These are phyloP conservation scores for Hirundichthys speculiger DNA, from an alignment of 2,113 vertebrate genomes.

Conservation along the genomic window DNA sequence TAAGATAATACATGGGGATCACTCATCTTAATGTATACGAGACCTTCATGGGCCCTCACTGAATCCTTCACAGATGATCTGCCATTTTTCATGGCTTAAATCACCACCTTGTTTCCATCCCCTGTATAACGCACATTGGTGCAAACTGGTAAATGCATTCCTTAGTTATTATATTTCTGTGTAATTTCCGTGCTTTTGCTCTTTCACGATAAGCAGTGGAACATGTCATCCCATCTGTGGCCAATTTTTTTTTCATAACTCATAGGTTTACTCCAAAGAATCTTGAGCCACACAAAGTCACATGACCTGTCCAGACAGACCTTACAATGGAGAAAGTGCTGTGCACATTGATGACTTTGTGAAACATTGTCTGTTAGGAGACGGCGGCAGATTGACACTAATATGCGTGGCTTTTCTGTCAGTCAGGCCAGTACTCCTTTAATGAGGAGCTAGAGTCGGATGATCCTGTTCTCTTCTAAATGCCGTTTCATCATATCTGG, in stretches of 20 bases:
- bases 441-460: slow-evolving; percentile 50
- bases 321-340: slow-evolving; percentile 19
- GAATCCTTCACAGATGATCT: slow-evolving; percentile 59
- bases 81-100: slow-evolving; percentile 31
- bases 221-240: slow-evolving; percentile 14
- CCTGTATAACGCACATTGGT: background rate
- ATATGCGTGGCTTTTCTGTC: slow-evolving; percentile 21
- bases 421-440: slow-evolving; percentile 22
- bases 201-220: slow-evolving; percentile 6
- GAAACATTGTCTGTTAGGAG: slow-evolving; percentile 1
- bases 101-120: slow-evolving; percentile 32
- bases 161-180: background rate
- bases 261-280: slow-evolving; percentile 7
- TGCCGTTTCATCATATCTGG: slow-evolving; percentile 53
- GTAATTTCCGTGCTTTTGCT: slow-evolving; percentile 7
- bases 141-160: background rate
- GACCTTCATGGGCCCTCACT: slow-evolving; percentile 61
- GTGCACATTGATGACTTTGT: slow-evolving; percentile 29
- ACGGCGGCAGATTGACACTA: slow-evolving; percentile 24
- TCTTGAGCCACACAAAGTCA: slow-evolving; percentile 36
- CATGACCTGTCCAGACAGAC: slow-evolving; percentile 17
- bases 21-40: slow-evolving; percentile 59
- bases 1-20: slow-evolving; percentile 51
- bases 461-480: slow-evolving; percentile 44
- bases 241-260: background rate